Conservation (phyloP, 2,113 vertebrate genomes). For the Nothobranchius furzeri region DNA sequence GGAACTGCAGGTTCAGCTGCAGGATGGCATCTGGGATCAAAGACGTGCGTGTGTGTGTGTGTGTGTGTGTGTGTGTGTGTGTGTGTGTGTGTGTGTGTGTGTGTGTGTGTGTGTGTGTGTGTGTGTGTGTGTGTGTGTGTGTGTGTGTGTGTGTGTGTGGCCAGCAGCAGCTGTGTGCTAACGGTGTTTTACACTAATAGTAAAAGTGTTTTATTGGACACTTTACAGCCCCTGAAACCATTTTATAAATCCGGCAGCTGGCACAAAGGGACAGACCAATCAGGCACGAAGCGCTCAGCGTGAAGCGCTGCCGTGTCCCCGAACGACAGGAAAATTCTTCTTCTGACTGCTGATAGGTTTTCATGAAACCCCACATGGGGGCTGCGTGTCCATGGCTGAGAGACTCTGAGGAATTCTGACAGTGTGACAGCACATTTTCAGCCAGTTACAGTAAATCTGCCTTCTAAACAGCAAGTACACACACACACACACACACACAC, state of each 20-base stretch:
- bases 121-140: too few relatives aligned
- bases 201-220: slow-evolving; percentile 66
- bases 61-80: neutral
- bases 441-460: slow-evolving; percentile 25
- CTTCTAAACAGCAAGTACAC: neutral
- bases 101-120: slow-evolving; percentile 5
- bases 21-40: too few relatives aligned
- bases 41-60: neutral
- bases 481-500: too few relatives aligned
- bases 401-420: slow-evolving; percentile 11
- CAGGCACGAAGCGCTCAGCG: slow-evolving; percentile 29
- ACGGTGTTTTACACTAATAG: slow-evolving; percentile 53
- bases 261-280: slow-evolving; percentile 14
- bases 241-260: slow-evolving; percentile 51
- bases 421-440: slow-evolving; percentile 12
- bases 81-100: too few relatives aligned
- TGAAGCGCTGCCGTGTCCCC: slow-evolving; percentile 5
- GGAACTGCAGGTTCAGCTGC: too few relatives aligned
- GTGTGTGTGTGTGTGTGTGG: neutral
- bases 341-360: slow-evolving; percentile 16
- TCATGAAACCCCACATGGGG: slow-evolving; percentile 7
- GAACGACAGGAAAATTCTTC: slow-evolving; percentile 1
- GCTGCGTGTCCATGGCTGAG: slow-evolving; percentile 11
- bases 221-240: slow-evolving; percentile 47
- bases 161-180: slow-evolving; percentile 36